These are phyloP conservation scores for Bombyx mori DNA, from an alignment of 1,140 invertebrate species.

Conservation along the genomic window DNA sequence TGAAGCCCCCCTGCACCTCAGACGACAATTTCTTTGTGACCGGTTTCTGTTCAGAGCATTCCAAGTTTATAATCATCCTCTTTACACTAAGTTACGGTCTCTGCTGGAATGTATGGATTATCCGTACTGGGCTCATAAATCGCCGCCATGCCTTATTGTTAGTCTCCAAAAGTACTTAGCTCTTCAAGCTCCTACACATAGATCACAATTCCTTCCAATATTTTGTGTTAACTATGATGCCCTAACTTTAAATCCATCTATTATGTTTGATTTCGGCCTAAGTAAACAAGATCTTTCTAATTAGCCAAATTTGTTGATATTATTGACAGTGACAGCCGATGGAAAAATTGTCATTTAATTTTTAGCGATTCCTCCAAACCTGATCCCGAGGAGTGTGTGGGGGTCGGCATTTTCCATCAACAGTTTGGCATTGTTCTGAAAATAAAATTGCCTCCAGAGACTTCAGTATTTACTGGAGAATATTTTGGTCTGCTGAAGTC, in stretches of 20 bases:
- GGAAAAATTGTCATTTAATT: too few relatives aligned
- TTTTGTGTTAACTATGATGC: neutral
- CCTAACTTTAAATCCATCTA: neutral
- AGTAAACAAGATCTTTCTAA: neutral
- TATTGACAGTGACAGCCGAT: too few relatives aligned
- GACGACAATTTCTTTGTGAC: constrained; percentile 11
- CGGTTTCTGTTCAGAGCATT: neutral
- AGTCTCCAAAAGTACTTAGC: neutral
- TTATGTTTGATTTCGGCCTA: neutral
- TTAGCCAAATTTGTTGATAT: constrained; percentile 5
- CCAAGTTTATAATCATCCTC: constrained; percentile 3
- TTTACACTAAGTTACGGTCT: constrained; percentile 3
- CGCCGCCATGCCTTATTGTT: neutral
- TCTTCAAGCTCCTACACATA: neutral
- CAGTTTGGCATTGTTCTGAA: constrained; percentile 11
- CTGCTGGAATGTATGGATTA: neutral
- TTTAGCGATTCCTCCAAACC: constrained; percentile 9
- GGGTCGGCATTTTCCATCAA: constrained; percentile 9
- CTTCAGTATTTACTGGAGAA: constrained; percentile 13
- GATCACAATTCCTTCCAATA: neutral
- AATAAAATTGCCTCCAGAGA: constrained; percentile 11
- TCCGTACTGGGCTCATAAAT: neutral
- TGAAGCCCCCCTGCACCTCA: constrained; percentile 4
- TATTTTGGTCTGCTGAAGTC: constrained; percentile 12
- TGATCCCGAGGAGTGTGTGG: constrained; percentile 1